Base-by-base conservation (phyloP, 2,797 vertebrate genomes). In the Hipposideros larvatus region DNA sequence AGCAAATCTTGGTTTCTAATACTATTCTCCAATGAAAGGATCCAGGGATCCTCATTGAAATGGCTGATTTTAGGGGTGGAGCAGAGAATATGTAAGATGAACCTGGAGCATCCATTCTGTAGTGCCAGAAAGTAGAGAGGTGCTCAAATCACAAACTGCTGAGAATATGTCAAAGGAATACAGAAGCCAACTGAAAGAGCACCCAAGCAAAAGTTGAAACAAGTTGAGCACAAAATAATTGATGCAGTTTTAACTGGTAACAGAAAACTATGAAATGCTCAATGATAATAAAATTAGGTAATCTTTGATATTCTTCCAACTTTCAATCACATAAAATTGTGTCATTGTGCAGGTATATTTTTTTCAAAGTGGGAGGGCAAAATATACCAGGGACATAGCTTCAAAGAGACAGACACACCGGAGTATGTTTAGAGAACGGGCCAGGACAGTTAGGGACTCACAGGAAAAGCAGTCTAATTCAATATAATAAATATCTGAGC, bases 1-100 rank as follows among this genome's bases (percentile, higher is more conserved):
- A 86, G 19, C 75, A 92, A 83, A 90, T 68, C 15, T 34, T 92
- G 18, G 28, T 26, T 94, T 87, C n/a, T 65, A 92, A 94, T 55
- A 80, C 61, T 66, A 51, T 87, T 93, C 80, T 91, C 78, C 82
- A 87, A 8, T 3, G 11, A 70, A 90, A 53, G 43, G 41, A 87
- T 43, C 31, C 41, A 37, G 15, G 43, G 8, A 28, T 24, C 16
- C 48, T 53, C 65, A 28, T 7, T 86, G 71, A 73, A 91, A 59
- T 28, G 61, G 53, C 41, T 80, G 28, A 48, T 66, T 63, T 86
- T 61, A 82, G 37, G 55, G 34, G 24, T 41, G 8, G 16, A 22
- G 28, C 37, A 75, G 26, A 37, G 37, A 84, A 84, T 79, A 74
- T 4, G 43, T 65, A 34, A 57, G 34, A 46, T n/a, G 16, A 75